Evolutionary conservation across 2,113 vertebrate species (phyloP).

Genomic region (Pachyramphus minor): DNA sequence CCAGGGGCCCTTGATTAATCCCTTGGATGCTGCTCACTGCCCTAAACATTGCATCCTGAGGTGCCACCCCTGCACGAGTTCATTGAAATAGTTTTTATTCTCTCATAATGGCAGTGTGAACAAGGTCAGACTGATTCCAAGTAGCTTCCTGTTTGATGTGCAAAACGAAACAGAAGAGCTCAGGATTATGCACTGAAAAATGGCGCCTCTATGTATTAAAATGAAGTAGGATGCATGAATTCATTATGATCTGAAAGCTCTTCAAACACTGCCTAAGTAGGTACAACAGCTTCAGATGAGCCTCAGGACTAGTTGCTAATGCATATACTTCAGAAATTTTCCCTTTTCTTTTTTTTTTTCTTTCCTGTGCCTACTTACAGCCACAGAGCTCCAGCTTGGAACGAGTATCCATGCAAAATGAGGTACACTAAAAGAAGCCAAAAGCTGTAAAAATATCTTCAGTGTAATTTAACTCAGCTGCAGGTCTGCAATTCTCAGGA

Average conservation of each 20-base stretch:
- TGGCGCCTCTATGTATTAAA: neutral
- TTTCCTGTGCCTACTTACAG: neutral
- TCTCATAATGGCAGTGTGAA: neutral
- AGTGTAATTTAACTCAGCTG: neutral
- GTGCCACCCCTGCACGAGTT: neutral
- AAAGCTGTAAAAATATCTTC: slow-evolving; percentile 5
- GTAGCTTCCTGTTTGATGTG: neutral
- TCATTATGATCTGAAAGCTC: neutral
- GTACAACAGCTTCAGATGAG: neutral
- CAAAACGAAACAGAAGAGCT: neutral
- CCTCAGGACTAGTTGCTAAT: neutral
- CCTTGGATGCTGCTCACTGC: neutral
- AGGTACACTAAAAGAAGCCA: neutral
- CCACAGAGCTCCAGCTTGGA: neutral
- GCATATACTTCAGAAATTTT: neutral
- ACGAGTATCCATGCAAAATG: neutral
- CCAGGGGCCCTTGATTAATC: neutral
- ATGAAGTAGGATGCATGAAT: neutral
- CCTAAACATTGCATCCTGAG: neutral
- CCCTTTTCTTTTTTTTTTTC: slow-evolving; percentile 21
- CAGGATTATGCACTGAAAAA: neutral
- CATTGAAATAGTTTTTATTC: neutral
- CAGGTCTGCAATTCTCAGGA: neutral
- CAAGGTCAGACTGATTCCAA: neutral
- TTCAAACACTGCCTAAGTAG: neutral